A percentile compares a stretch with the other conserved stretches of the same genome.
Evolutionary conservation across 1,140 invertebrate species (phyloP).

Genomic region (Drosophila cardini): DNA sequence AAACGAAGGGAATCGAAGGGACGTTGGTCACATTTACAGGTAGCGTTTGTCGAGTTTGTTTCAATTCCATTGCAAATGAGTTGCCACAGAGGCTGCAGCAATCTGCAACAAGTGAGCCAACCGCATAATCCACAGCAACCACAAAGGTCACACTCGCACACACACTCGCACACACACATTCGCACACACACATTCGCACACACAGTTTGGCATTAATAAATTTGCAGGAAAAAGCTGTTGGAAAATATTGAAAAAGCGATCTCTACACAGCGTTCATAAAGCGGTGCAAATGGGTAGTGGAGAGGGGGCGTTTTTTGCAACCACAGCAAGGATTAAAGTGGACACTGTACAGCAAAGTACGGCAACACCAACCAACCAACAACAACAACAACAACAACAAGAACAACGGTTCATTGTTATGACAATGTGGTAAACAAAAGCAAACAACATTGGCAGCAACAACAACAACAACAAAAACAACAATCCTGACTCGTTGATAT

Average conservation of each 20-base stretch:
- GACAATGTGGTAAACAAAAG: slow-evolving; percentile 76
- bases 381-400: slow-evolving; percentile 24
- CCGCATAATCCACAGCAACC: slow-evolving; percentile 78
- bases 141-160: slow-evolving; percentile 68
- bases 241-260: slow-evolving; percentile 80
- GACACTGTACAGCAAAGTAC: slow-evolving; percentile 1
- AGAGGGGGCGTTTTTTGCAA: slow-evolving; percentile 46
- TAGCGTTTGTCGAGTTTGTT: slow-evolving; percentile 2
- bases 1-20: not conserved
- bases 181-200: slow-evolving; percentile 15
- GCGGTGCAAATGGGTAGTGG: slow-evolving; percentile 16
- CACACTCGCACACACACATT: slow-evolving; percentile 7
- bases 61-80: slow-evolving; percentile 29
- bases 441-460: slow-evolving; percentile 52
- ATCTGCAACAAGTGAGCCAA: slow-evolving; percentile 73
- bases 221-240: slow-evolving; percentile 66
- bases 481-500: slow-evolving; percentile 70
- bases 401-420: slow-evolving; percentile 46
- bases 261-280: slow-evolving; percentile 72
- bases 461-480: slow-evolving; percentile 62
- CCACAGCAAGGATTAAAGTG: slow-evolving; percentile 68
- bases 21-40: not conserved
- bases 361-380: slow-evolving; percentile 14
- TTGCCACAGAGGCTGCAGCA: slow-evolving; percentile 27
- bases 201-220: slow-evolving; percentile 70